Evolutionary conservation across 2,113 vertebrate genomes (phyloP).

Genomic region (Dipodomys stephensi): DNA sequence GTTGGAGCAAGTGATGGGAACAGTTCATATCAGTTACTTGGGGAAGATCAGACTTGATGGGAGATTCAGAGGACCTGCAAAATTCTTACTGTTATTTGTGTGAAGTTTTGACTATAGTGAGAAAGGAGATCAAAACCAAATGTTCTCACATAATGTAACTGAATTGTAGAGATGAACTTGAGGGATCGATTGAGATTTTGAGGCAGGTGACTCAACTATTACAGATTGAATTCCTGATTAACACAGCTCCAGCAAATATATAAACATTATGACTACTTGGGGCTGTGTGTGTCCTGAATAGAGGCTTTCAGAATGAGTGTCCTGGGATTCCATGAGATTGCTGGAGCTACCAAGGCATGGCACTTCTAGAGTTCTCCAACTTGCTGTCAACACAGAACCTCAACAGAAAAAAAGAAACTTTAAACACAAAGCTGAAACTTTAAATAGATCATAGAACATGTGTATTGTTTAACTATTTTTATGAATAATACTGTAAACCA

Average conservation of each 20-base stretch:
- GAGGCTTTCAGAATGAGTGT: neutral
- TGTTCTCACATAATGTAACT: neutral
- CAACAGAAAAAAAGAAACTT: neutral
- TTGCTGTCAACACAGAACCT: neutral
- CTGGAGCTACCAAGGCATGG: neutral
- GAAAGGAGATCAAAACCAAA: neutral
- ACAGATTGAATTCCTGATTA: neutral
- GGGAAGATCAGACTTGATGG: neutral
- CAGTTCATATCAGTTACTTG: neutral
- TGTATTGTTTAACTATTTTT: neutral
- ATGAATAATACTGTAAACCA: neutral
- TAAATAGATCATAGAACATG: neutral
- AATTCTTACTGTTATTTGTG: neutral
- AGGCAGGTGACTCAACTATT: neutral
- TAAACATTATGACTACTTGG: neutral
- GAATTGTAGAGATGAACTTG: neutral
- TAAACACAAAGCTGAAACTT: neutral
- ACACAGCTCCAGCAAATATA: neutral
- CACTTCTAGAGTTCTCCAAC: neutral
- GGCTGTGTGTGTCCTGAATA: neutral
- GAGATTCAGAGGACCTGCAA: neutral
- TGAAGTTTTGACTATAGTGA: neutral
- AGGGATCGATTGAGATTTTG: neutral
- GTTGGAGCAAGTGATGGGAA: neutral
- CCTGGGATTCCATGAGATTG: neutral